Percentiles rank a stretch among this genome's conserved stretches.
These are phyloP conservation scores for Lathronympha strigana DNA, from an alignment of 2,888 invertebrate genomes.

Conservation along the genomic window DNA sequence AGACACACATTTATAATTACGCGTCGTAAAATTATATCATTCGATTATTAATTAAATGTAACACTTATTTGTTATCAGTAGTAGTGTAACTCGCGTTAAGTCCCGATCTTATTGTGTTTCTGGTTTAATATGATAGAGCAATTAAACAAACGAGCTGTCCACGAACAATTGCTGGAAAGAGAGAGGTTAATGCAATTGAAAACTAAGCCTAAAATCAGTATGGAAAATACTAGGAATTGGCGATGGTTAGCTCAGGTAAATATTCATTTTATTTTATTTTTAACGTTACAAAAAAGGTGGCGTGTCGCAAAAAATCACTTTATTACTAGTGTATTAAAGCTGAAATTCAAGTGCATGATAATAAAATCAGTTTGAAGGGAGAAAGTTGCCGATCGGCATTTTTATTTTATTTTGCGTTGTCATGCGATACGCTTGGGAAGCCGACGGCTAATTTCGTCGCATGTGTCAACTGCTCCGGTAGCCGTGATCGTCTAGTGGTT, in stretches of 20 bases:
- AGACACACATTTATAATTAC: not conserved
- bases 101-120: conserved; percentile 18
- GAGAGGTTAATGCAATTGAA: conserved; percentile 61
- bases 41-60: conserved; percentile 6
- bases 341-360: not conserved
- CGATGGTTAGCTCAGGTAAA: conserved; percentile 68
- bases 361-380: not conserved
- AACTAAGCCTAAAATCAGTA: conserved; percentile 60
- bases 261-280: conserved; percentile 6
- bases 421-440: conserved; percentile 20
- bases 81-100: conserved; percentile 15
- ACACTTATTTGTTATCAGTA: conserved; percentile 20
- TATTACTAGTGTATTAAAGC: not conserved
- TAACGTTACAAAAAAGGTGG: not conserved
- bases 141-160: conserved; percentile 67
- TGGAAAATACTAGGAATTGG: conserved; percentile 67
- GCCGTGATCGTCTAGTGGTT: conserved; percentile 86
- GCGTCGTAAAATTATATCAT: conserved; percentile 18
- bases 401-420: conserved; percentile 18
- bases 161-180: conserved; percentile 68
- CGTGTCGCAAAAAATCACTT: not conserved
- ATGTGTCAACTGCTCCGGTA: conserved; percentile 41
- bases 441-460: conserved; percentile 26
- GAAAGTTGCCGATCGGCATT: conserved; percentile 11
- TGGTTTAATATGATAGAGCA: conserved; percentile 64